phyloP scores from a whole-genome alignment of 2,888 invertebrate species.

The Pterostichus madidus region DNA sequence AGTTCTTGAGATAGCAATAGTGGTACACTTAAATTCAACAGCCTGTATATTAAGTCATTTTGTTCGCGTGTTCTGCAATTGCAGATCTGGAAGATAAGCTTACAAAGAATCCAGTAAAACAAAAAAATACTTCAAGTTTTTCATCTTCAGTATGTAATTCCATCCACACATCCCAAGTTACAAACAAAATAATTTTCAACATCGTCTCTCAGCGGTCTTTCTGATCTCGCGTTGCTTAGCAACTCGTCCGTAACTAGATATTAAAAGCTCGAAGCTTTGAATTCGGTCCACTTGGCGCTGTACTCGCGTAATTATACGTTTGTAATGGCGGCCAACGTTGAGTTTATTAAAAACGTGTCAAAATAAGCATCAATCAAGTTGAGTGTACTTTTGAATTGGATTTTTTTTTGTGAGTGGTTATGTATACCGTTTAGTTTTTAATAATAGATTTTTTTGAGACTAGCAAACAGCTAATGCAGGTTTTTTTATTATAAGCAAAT shows the following conservation, averaged over 20 bases:
- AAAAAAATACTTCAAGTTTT: no score
- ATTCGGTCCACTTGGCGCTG: constrained; percentile 34
- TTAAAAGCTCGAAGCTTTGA: constrained; percentile 25
- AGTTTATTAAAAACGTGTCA: constrained; percentile 63
- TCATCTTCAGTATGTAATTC: no score
- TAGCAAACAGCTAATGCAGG: not conserved
- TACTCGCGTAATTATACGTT: constrained; percentile 53
- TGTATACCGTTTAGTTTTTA: constrained; percentile 16
- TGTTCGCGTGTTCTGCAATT: no score
- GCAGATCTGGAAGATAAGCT: no score
- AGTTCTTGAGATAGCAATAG: no score
- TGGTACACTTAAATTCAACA: no score
- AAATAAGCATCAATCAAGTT: constrained; percentile 58
- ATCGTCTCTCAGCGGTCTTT: constrained; percentile 1
- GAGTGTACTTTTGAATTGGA: not conserved
- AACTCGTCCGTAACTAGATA: constrained; percentile 34
- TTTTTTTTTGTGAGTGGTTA: constrained; percentile 4
- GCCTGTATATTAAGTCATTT: no score
- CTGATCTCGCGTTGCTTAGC: not conserved
- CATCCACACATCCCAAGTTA: not conserved
- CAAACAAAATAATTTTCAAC: constrained; percentile 21
- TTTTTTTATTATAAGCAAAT: no score
- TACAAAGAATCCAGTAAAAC: no score
- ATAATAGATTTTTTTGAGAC: constrained; percentile 10
- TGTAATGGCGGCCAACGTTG: constrained; percentile 43